Evolutionary conservation across 2,888 invertebrate species (phyloP).

Genomic region (Troides aeacus): DNA sequence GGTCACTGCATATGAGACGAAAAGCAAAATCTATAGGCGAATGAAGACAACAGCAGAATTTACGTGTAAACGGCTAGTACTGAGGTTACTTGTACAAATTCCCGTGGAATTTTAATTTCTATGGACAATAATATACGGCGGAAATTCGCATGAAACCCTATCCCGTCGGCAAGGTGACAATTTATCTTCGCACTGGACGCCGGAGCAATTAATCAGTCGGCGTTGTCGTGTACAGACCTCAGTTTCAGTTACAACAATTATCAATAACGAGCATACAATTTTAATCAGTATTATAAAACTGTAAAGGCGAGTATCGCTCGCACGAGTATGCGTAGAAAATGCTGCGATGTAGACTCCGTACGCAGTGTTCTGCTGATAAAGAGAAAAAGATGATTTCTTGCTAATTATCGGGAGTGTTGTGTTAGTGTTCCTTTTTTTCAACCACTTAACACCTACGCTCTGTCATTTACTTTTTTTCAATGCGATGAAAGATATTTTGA

Average conservation of each 20-base stretch:
- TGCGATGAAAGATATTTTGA: too few species aligned
- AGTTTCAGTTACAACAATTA: slow-evolving; percentile 39
- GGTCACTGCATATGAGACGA: slow-evolving; percentile 33
- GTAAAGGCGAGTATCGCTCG: slow-evolving; percentile 35
- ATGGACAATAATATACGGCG: slow-evolving; percentile 27
- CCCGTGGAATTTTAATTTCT: slow-evolving; percentile 29
- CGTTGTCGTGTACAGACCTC: slow-evolving; percentile 63
- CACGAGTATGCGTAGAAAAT: slow-evolving; percentile 33
- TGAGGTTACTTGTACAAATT: slow-evolving; percentile 49
- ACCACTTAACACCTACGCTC: slow-evolving; percentile 69
- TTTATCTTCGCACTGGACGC: slow-evolving; percentile 72
- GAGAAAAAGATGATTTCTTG: slow-evolving; percentile 74
- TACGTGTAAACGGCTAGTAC: slow-evolving; percentile 69
- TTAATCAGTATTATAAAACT: slow-evolving; percentile 33
- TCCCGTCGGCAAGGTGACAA: slow-evolving; percentile 44
- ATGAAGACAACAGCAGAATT: slow-evolving; percentile 57
- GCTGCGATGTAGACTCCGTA: slow-evolving; percentile 39
- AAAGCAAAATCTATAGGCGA: slow-evolving; percentile 42
- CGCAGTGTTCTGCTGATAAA: slow-evolving; percentile 66
- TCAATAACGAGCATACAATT: slow-evolving; percentile 37
- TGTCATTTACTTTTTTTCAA: slow-evolving; percentile 54
- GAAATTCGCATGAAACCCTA: slow-evolving; percentile 28
- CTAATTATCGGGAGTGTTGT: slow-evolving; percentile 71
- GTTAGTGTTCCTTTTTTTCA: slow-evolving; percentile 54
- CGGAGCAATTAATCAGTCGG: slow-evolving; percentile 74